These are phyloP conservation scores for Apteryx mantelli DNA, from an alignment of 2,113 vertebrate genomes.

Conservation along the genomic window DNA sequence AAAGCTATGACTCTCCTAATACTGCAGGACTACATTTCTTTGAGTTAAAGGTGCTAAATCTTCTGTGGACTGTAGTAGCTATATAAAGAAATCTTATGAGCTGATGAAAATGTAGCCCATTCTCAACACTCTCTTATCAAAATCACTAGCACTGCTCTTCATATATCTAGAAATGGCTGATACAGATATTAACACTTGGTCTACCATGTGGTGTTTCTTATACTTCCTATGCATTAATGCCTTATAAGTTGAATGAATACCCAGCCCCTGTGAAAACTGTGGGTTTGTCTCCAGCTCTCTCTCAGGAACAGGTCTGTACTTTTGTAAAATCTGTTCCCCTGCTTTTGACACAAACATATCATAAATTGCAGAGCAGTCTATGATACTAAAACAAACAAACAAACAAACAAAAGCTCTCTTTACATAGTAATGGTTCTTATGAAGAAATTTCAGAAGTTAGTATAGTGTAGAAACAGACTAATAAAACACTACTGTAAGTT, in stretches of 20 bases:
- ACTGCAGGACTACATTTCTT: neutral
- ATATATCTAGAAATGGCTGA: neutral
- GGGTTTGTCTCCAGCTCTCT: neutral
- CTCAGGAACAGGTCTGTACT: neutral
- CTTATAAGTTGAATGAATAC: neutral
- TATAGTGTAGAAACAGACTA: neutral
- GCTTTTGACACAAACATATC: neutral
- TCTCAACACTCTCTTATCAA: neutral
- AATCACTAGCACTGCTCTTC: neutral
- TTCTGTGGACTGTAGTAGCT: neutral
- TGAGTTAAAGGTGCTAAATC: neutral
- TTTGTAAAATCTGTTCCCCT: neutral
- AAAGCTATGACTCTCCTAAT: neutral
- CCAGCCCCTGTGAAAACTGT: neutral
- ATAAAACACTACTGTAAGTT: neutral
- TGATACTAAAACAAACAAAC: neutral
- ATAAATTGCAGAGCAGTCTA: neutral
- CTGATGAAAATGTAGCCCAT: neutral
- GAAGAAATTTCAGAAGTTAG: neutral
- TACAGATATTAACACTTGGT: neutral
- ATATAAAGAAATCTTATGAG: neutral
- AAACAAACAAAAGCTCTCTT: neutral
- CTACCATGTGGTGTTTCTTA: neutral
- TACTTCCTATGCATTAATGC: neutral
- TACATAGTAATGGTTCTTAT: neutral